phyloP scores from a whole-genome alignment of 1,140 invertebrate species.

The Drosophila mayri region DNA sequence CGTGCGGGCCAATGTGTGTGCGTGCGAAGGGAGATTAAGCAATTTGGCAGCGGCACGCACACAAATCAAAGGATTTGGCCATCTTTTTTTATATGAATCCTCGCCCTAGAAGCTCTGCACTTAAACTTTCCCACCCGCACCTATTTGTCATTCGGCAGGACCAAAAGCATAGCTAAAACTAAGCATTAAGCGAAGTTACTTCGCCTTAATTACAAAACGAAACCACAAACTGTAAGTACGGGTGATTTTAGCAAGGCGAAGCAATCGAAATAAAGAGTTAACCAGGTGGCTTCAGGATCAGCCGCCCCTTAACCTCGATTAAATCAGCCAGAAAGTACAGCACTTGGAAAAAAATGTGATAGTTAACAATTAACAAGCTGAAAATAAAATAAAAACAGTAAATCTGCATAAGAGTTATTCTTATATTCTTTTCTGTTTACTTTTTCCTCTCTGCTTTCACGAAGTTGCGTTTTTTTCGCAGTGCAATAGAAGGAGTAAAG shows the following conservation, averaged over 20 bases:
- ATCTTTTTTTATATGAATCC: slow-evolving; percentile 52
- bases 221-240: slow-evolving; percentile 56
- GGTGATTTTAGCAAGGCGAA: slow-evolving; percentile 22
- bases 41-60: slow-evolving; percentile 70
- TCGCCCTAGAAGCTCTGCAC: not conserved
- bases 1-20: slow-evolving; percentile 46
- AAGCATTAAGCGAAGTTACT: slow-evolving; percentile 53
- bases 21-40: slow-evolving; percentile 73
- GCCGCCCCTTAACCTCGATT: slow-evolving; percentile 17
- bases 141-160: slow-evolving; percentile 47
- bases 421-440: not conserved
- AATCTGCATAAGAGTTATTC: too few species aligned
- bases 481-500: not conserved
- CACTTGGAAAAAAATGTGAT: slow-evolving; percentile 1
- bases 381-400: not conserved
- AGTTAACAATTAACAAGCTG: not conserved
- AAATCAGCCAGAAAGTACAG: not conserved
- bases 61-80: slow-evolving; percentile 79
- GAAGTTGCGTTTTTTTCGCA: not conserved
- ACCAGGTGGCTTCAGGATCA: slow-evolving; percentile 44
- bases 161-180: slow-evolving; percentile 18
- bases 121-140: slow-evolving; percentile 36
- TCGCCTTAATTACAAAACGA: slow-evolving; percentile 63
- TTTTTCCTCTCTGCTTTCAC: not conserved
- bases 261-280: slow-evolving; percentile 43